Evolutionary conservation across 2,888 invertebrate species (phyloP).

Genomic region (Andrena fulva): DNA sequence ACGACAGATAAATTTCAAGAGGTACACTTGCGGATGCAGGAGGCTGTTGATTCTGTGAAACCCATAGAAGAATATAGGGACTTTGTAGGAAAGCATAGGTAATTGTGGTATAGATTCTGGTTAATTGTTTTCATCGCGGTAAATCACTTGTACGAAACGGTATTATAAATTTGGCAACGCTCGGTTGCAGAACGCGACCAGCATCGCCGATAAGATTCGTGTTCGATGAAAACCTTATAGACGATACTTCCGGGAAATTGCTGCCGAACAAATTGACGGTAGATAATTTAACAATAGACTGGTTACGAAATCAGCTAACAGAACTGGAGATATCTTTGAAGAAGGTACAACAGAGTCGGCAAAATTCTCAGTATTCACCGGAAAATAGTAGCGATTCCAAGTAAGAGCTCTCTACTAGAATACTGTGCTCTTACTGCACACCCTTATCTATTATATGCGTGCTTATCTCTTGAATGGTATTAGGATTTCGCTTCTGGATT

Average conservation of each 20-base stretch:
- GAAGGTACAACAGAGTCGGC: constrained; percentile 89
- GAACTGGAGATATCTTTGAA: constrained; percentile 93
- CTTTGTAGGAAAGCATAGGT: constrained; percentile 96
- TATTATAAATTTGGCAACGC: constrained; percentile 23
- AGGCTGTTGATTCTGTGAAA: constrained; percentile 91
- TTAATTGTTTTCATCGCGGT: background rate
- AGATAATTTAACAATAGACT: constrained; percentile 96
- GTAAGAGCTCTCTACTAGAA: constrained; percentile 59
- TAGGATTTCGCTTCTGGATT: constrained; percentile 79
- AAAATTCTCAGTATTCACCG: constrained; percentile 69
- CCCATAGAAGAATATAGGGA: constrained; percentile 95
- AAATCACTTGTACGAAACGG: background rate
- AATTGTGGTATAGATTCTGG: constrained; percentile 66
- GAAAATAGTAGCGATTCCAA: constrained; percentile 81
- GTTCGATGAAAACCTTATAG: constrained; percentile 95
- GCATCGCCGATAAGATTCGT: constrained; percentile 92
- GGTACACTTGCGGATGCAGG: constrained; percentile 91
- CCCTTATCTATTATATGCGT: constrained; percentile 2
- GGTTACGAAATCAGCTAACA: constrained; percentile 92
- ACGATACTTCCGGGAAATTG: constrained; percentile 94
- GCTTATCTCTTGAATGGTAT: constrained; percentile 35
- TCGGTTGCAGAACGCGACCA: constrained; percentile 89
- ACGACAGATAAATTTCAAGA: constrained; percentile 93
- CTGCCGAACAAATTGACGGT: constrained; percentile 95
- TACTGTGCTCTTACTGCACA: background rate